These are phyloP conservation scores for Natator depressus DNA, from an alignment of 2,113 vertebrate species.

Conservation along the genomic window DNA sequence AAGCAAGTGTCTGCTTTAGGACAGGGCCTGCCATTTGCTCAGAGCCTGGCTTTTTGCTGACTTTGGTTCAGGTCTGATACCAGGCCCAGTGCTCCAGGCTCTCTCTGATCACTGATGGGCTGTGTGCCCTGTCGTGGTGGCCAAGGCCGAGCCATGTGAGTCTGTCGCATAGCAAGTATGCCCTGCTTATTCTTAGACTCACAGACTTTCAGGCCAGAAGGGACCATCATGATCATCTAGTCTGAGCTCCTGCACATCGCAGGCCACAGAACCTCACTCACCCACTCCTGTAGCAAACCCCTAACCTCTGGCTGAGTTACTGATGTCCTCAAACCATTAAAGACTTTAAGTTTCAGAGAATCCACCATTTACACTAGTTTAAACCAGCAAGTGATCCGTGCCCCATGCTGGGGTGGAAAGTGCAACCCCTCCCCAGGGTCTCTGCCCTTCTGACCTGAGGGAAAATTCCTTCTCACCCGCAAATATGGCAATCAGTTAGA, in stretches of 20 bases:
- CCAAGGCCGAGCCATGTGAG: background rate
- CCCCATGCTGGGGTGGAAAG: background rate
- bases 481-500: background rate
- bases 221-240: background rate
- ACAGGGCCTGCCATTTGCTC: background rate
- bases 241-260: background rate
- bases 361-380: background rate
- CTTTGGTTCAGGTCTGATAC: background rate
- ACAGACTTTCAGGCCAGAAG: background rate
- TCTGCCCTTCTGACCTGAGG: background rate
- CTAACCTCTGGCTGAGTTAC: background rate
- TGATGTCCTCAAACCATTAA: background rate
- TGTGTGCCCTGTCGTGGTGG: background rate
- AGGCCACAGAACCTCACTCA: background rate
- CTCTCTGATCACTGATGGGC: background rate
- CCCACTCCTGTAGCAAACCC: background rate
- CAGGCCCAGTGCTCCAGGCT: too few species aligned
- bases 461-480: background rate
- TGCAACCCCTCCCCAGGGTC: background rate
- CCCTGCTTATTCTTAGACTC: background rate
- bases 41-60: background rate
- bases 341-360: background rate
- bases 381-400: background rate
- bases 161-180: background rate
- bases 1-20: too few species aligned